Percentiles rank a stretch among this genome's conserved stretches.
These are phyloP conservation scores for Momotus momota DNA, from an alignment of 2,797 vertebrate genomes.

Conservation along the genomic window DNA sequence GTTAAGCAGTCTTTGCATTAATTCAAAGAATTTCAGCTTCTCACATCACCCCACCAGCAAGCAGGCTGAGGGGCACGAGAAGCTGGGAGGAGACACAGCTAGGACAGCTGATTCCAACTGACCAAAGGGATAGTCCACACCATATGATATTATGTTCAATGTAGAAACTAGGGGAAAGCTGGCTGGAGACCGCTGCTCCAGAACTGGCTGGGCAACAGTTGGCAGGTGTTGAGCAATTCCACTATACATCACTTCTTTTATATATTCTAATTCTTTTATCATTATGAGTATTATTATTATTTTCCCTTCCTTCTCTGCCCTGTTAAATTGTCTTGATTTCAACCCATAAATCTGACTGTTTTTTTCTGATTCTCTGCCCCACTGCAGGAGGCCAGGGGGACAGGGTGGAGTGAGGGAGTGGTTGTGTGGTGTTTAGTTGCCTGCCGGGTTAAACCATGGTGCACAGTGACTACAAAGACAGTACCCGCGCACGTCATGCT, in stretches of 20 bases:
- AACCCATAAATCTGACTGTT: background rate
- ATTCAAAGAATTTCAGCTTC: background rate
- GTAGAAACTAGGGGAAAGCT: background rate
- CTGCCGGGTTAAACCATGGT: background rate
- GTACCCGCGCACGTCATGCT: background rate
- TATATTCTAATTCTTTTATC: background rate
- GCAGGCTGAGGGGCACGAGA: background rate
- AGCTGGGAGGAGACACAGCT: background rate
- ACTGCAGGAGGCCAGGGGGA: background rate
- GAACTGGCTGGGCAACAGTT: background rate
- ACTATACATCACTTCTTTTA: background rate
- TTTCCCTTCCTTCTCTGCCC: background rate
- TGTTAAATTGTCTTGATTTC: background rate
- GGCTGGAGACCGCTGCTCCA: background rate
- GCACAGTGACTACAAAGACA: constrained; percentile 3
- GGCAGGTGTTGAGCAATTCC: background rate
- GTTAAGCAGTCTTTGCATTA: background rate
- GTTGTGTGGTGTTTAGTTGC: background rate
- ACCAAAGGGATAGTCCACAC: background rate
- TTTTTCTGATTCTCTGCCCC: background rate
- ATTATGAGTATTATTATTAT: background rate
- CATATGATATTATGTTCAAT: background rate
- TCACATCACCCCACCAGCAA: background rate
- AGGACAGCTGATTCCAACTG: background rate
- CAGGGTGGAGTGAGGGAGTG: background rate